Conservation (phyloP, 2,888 invertebrate species). For the Dioctria rufipes region DNA sequence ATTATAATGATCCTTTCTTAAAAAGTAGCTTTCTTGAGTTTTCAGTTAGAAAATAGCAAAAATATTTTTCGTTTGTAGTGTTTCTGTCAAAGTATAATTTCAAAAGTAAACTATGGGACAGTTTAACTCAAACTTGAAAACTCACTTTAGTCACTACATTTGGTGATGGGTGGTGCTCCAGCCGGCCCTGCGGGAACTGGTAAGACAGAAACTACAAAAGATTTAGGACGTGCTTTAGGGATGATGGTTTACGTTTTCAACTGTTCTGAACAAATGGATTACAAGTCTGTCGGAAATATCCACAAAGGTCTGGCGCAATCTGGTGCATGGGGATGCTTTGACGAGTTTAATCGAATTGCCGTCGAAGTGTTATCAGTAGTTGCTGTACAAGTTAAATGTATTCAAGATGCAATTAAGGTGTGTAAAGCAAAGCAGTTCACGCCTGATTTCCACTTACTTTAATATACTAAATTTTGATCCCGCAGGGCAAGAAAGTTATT, state of each 20-base stretch:
- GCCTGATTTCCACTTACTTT: neutral
- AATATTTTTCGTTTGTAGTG: neutral
- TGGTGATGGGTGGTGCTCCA: constrained; percentile 97
- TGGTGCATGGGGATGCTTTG: constrained; percentile 97
- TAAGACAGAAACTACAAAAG: constrained; percentile 97
- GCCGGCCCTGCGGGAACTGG: constrained; percentile 81
- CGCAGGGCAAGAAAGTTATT: constrained; percentile 77
- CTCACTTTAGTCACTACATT: constrained; percentile 80
- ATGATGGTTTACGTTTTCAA: constrained; percentile 99
- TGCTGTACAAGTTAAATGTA: constrained; percentile 91
- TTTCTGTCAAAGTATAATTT: neutral
- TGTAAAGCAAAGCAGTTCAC: neutral
- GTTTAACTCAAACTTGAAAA: neutral
- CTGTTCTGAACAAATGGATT: constrained; percentile 98
- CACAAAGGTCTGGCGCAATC: constrained; percentile 82
- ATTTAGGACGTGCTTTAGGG: constrained; percentile 92
- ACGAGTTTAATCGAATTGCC: constrained; percentile 96
- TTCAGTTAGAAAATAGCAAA: no score
- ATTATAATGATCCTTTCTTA: no score
- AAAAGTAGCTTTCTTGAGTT: no score
- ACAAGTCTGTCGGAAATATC: constrained; percentile 94
- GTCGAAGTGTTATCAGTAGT: constrained; percentile 96
- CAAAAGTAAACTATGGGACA: neutral
- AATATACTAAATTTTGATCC: neutral
- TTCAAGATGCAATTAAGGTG: constrained; percentile 87